Evolutionary conservation across 2,888 invertebrate species (phyloP).

Genomic region (Artemia sinica): DNA sequence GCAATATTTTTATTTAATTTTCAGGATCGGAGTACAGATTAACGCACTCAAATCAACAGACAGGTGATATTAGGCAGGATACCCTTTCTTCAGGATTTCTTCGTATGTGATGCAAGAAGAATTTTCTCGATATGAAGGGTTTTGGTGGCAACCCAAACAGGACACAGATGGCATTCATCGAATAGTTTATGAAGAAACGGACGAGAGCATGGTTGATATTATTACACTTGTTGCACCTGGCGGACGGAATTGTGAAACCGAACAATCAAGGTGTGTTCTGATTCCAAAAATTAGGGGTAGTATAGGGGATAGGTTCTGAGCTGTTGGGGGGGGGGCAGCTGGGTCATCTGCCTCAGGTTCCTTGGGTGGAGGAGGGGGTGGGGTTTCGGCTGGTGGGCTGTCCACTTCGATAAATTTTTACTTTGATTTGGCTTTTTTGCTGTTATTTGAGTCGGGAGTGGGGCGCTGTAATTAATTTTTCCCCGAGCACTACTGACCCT

Average conservation of each 20-base stretch:
- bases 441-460: too few species aligned
- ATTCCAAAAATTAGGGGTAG: too few species aligned
- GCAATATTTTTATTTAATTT: conserved; percentile 16
- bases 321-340: too few species aligned
- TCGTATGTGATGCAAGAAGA: conserved; percentile 98
- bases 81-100: conserved; percentile 78
- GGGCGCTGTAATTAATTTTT: too few species aligned
- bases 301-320: too few species aligned
- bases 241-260: conserved; percentile 56
- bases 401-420: too few species aligned
- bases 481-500: too few species aligned
- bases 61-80: conserved; percentile 50
- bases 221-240: conserved; percentile 71
- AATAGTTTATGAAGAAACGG: conserved; percentile 40
- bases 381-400: too few species aligned
- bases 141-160: conserved; percentile 74
- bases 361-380: too few species aligned
- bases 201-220: conserved; percentile 63
- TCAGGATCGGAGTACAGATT: conserved; percentile 50
- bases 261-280: conserved; percentile 40
- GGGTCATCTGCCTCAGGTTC: too few species aligned
- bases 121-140: conserved; percentile 85
- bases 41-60: conserved; percentile 49
- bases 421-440: too few species aligned
- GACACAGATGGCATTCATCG: conserved; percentile 29